phyloP scores from a whole-genome alignment of 2,888 invertebrate genomes.

The Amphipyra berbera region DNA sequence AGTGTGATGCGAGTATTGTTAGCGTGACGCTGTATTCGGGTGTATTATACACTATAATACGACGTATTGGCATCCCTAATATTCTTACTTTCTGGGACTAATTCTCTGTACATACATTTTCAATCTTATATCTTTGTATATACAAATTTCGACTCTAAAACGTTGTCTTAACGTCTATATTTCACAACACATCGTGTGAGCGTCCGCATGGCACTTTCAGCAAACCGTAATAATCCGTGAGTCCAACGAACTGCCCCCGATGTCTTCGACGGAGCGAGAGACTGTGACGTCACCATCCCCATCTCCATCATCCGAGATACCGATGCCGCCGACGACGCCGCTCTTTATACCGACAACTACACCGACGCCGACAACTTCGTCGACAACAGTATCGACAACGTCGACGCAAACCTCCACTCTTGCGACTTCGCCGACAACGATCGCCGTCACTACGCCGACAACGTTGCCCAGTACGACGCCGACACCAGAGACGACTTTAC shows the following conservation, averaged over 20 bases:
- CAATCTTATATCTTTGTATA: constrained; percentile 38
- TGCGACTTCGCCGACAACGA: constrained; percentile 64
- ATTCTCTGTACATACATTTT: constrained; percentile 30
- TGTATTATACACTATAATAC: constrained; percentile 24
- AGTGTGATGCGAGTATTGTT: not conserved
- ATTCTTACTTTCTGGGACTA: constrained; percentile 40
- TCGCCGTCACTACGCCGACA: constrained; percentile 57
- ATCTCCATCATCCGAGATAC: constrained; percentile 64
- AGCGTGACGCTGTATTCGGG: not conserved
- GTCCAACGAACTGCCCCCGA: constrained; percentile 81
- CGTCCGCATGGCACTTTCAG: constrained; percentile 89
- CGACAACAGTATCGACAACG: constrained; percentile 60
- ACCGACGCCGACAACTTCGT: constrained; percentile 56
- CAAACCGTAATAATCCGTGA: constrained; percentile 87
- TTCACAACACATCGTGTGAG: constrained; percentile 85
- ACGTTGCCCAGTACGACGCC: constrained; percentile 71
- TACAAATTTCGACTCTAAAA: constrained; percentile 33
- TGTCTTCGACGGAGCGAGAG: constrained; percentile 71
- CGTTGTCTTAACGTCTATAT: constrained; percentile 76
- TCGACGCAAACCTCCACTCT: constrained; percentile 65
- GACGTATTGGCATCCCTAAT: constrained; percentile 17
- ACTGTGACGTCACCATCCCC: constrained; percentile 69
- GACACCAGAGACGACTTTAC: constrained; percentile 74
- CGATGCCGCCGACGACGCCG: constrained; percentile 62
- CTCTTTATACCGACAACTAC: constrained; percentile 43